Evolutionary conservation across 2,797 vertebrate genomes (phyloP).

Genomic region (Neostethus bicornis): DNA sequence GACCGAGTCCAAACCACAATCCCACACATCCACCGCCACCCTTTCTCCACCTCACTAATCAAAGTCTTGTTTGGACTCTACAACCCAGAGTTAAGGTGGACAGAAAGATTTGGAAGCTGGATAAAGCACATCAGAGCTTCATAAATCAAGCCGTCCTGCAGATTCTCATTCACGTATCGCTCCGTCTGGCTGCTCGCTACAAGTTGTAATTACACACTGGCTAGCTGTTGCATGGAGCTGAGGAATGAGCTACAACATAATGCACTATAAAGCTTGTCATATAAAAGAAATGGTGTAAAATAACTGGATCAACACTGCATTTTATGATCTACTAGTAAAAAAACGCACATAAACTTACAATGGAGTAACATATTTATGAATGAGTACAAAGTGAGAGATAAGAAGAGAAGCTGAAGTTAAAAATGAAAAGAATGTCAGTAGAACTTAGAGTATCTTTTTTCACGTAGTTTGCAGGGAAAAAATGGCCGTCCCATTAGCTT

Average conservation of each 20-base stretch:
- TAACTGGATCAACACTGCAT: slow-evolving; percentile 92
- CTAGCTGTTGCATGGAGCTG: slow-evolving; percentile 84
- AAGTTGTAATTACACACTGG: slow-evolving; percentile 96
- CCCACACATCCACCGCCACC: slow-evolving; percentile 1
- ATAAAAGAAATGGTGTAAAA: slow-evolving; percentile 95
- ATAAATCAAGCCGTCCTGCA: slow-evolving; percentile 91
- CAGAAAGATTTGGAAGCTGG: slow-evolving; percentile 85
- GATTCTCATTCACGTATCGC: slow-evolving; percentile 88
- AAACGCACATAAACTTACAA: slow-evolving; percentile 75
- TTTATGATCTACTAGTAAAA: slow-evolving; percentile 88
- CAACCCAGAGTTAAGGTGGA: slow-evolving; percentile 86
- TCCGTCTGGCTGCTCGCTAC: slow-evolving; percentile 90
- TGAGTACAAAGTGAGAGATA: neutral
- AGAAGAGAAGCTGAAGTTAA: too few relatives aligned
- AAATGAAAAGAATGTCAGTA: too few relatives aligned
- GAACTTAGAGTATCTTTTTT: too few relatives aligned
- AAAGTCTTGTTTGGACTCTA: slow-evolving; percentile 66
- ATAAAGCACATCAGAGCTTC: slow-evolving; percentile 80
- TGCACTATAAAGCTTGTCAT: slow-evolving; percentile 94
- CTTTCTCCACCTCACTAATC: slow-evolving; percentile 43
- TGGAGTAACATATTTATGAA: slow-evolving; percentile 39
- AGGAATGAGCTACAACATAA: slow-evolving; percentile 92
- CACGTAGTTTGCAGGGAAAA: too few relatives aligned
- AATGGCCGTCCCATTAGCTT: too few relatives aligned
- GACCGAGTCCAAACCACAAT: neutral